Conservation (phyloP, 2,888 invertebrate genomes). For the Acleris cristana region DNA sequence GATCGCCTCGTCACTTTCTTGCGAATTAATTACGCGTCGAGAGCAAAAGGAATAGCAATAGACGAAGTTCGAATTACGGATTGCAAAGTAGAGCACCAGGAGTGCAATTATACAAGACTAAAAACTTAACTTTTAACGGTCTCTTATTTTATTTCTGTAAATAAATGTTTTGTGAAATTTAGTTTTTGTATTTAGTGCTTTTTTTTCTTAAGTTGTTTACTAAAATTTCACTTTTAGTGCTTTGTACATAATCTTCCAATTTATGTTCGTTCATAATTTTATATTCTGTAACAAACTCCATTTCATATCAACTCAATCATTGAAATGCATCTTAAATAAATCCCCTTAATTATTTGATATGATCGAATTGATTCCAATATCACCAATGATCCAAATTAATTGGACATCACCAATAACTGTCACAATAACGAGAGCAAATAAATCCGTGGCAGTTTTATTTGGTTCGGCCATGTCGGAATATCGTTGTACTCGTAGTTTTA, state of each 20-base stretch:
- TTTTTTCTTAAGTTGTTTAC: too few species aligned
- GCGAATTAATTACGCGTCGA: too few species aligned
- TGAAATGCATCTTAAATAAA: background rate
- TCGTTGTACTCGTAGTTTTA: background rate
- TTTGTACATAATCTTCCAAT: too few species aligned
- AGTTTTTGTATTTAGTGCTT: too few species aligned
- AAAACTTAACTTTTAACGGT: background rate
- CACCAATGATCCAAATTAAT: constrained; percentile 2
- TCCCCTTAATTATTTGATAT: background rate
- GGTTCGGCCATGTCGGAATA: background rate
- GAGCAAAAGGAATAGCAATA: too few species aligned
- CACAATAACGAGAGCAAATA: background rate
- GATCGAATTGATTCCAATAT: background rate
- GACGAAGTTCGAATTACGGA: too few species aligned
- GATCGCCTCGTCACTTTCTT: too few species aligned
- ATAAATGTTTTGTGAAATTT: too few species aligned
- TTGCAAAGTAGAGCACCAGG: too few species aligned
- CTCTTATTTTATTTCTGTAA: background rate
- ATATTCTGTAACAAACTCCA: background rate
- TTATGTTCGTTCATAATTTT: too few species aligned
- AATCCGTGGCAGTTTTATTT: background rate
- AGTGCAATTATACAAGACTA: too few species aligned
- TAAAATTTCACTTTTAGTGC: too few species aligned
- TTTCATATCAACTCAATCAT: background rate
- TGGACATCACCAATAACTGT: constrained; percentile 5